Percentiles rank a stretch among this genome's conserved stretches.
phyloP scores from a whole-genome alignment of 2,113 vertebrate species.

The Microcebus lehilahytsara region DNA sequence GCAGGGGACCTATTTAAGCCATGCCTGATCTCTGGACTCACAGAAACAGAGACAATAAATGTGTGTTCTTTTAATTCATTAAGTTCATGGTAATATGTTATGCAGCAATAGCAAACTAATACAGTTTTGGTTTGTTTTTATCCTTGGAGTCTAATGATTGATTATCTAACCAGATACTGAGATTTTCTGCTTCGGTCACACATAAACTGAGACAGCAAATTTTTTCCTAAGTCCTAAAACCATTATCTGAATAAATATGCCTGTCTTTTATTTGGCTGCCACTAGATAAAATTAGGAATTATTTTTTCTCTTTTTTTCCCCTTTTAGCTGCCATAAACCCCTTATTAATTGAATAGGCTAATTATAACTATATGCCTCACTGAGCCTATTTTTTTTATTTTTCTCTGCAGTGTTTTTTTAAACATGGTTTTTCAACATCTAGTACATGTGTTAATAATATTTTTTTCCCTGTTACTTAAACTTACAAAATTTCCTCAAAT shows the following conservation, averaged over 20 bases:
- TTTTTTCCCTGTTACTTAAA: constrained; percentile 25
- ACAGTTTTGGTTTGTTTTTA: not conserved
- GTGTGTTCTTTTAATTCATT: not conserved
- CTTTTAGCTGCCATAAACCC: constrained; percentile 31
- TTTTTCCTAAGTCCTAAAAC: not conserved
- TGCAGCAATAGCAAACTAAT: not conserved
- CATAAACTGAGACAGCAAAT: not conserved
- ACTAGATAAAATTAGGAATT: constrained; percentile 31
- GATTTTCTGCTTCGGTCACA: not conserved
- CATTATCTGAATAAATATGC: not conserved
- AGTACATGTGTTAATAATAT: constrained; percentile 51
- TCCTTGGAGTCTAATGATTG: not conserved
- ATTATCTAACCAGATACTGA: not conserved
- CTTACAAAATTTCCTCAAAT: constrained; percentile 36
- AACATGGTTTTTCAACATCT: constrained; percentile 15
- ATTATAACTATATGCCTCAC: constrained; percentile 31
- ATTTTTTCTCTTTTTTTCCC: constrained; percentile 45
- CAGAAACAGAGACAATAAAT: not conserved
- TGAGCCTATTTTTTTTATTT: constrained; percentile 48
- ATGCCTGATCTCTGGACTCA: not conserved
- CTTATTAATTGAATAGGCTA: constrained; percentile 53
- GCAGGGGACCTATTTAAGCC: not conserved
- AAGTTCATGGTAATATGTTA: not conserved
- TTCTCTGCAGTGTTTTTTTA: constrained; percentile 44
- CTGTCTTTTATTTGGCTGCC: not conserved